Conservation (phyloP, 2,888 invertebrate species). For the Allacma fusca region DNA sequence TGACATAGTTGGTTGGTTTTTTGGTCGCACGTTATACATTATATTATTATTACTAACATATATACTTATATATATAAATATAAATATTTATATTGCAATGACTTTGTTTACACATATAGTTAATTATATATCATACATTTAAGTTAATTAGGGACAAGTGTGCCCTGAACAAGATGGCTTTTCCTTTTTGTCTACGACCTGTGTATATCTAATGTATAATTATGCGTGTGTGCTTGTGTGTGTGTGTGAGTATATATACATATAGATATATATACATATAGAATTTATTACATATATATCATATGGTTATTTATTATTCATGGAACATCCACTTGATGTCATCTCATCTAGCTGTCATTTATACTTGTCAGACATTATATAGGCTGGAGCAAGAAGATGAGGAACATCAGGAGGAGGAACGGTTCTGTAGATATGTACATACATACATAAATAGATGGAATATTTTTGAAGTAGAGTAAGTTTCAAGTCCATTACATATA, state of each 20-base stretch:
- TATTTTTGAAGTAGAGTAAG: too few relatives aligned
- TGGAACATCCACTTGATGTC: not conserved
- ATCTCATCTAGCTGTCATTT: not conserved
- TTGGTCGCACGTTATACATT: conserved; percentile 16
- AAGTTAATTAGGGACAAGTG: not conserved
- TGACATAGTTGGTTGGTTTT: conserved; percentile 10
- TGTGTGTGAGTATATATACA: too few relatives aligned
- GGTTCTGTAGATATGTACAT: too few relatives aligned
- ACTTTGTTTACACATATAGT: not conserved
- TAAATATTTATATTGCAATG: too few relatives aligned
- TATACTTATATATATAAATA: not conserved
- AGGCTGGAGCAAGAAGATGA: not conserved
- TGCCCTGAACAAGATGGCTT: not conserved
- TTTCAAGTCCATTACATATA: too few relatives aligned
- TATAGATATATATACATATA: too few relatives aligned
- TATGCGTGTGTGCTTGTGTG: too few relatives aligned
- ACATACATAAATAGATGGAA: too few relatives aligned
- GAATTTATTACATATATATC: too few relatives aligned
- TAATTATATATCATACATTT: not conserved
- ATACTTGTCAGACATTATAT: not conserved
- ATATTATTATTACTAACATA: not conserved
- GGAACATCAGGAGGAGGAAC: too few relatives aligned
- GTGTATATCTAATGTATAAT: too few relatives aligned
- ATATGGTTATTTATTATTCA: not conserved
- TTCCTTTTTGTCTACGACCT: too few relatives aligned